Conservation (phyloP, 2,113 vertebrate species). For the Panurus biarmicus region DNA sequence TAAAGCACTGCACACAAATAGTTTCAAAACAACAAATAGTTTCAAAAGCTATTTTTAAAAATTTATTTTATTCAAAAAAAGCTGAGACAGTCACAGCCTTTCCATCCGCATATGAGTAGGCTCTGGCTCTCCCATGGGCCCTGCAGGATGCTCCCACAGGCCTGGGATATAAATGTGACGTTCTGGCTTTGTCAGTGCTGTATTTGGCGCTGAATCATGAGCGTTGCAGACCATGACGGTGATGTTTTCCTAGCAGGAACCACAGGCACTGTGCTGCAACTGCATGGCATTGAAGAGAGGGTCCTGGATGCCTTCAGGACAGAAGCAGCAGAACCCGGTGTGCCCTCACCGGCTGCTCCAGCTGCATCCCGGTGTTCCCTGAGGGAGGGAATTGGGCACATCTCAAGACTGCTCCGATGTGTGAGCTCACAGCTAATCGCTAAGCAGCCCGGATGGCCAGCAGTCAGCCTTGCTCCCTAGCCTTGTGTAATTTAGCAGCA, state of each 20-base stretch:
- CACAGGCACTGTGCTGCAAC: neutral
- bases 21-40: too few relatives aligned
- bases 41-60: too few relatives aligned
- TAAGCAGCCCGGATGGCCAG: neutral
- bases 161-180: neutral
- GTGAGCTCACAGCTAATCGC: neutral
- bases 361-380: rapidly evolving
- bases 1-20: too few relatives aligned
- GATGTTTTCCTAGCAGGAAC: neutral
- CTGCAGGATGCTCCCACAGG: neutral
- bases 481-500: neutral
- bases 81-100: neutral
- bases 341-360: rapidly evolving
- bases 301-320: neutral
- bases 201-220: neutral
- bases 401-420: rapidly evolving
- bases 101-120: neutral
- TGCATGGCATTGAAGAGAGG: rapidly evolving
- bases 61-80: too few relatives aligned
- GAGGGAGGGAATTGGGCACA: rapidly evolving
- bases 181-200: neutral
- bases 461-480: neutral
- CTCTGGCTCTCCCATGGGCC: neutral
- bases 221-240: rapidly evolving
- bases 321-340: neutral